Base-by-base conservation (phyloP, 2,888 invertebrate species). In the Drepana falcataria region DNA sequence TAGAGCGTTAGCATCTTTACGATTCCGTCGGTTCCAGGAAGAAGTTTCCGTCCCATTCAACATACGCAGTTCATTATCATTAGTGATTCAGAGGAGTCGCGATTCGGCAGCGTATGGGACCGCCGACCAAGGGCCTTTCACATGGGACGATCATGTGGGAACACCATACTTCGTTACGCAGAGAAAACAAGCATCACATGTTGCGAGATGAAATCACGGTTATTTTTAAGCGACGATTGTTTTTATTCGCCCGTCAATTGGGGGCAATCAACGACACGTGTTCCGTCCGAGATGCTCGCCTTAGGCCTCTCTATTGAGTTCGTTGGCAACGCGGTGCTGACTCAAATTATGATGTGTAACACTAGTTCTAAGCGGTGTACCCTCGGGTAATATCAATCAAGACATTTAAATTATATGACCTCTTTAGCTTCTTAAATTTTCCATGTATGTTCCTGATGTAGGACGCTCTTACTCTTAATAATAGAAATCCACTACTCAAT, bases 231-330 rank as follows among this genome's bases (percentile, higher is more conserved):
- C 86, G 85, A 85, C 82, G 89, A 89, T 90, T 90, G 90, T 91
- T 91, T 91, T 91, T 90, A 91, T 91, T 91, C 85, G 89, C 77
- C 83, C 87, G 88, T 89, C 91, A 91, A 91, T 91, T 91, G 91
- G 77, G 90, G 89, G 84, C 91, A 90, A 91, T 91, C 90, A 91
- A 71, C 77, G 88, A 84, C 90, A 91, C 91, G 91, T 90, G 91
- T 88, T 87, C 75, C 81, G 81, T 69, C 67, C 73, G 79, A 85
- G 85, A 83, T 79, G 83, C 73, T 76, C 76, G 83, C 79, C 83
- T 85, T 73, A 77, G 75, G 76, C 78, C 75, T 71, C 68, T 74
- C 83, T 76, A 86, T 85, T 87, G 79, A 85, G 83, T 83, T 83
- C 79, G 75, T 84, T 81, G 77, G 70, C 75, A 64, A 64, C 57